Evolutionary conservation across 1,140 invertebrate species (phyloP).

Genomic region (Asobara japonica): DNA sequence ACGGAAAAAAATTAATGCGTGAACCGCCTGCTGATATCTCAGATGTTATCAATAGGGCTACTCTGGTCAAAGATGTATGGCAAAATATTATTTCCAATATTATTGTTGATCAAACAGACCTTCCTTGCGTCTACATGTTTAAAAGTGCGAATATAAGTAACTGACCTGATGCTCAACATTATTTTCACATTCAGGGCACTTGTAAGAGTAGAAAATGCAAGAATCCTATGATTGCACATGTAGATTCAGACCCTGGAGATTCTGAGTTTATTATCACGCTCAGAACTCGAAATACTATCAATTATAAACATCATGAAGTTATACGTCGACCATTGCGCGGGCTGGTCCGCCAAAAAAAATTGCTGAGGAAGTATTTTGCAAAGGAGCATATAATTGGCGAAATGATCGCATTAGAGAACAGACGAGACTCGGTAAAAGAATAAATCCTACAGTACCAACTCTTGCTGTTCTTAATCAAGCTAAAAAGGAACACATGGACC

Average conservation of each 20-base stretch:
- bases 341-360: background rate
- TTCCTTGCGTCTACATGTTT: background rate
- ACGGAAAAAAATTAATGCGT: background rate
- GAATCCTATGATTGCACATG: background rate
- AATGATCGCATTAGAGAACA: too few relatives aligned
- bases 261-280: background rate
- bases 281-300: background rate
- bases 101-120: background rate
- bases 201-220: background rate
- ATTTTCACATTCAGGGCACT: background rate
- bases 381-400: too few relatives aligned
- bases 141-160: background rate
- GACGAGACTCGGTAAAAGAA: too few relatives aligned
- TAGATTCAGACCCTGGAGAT: background rate
- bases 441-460: too few relatives aligned
- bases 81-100: background rate
- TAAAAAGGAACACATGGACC: background rate
- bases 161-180: background rate
- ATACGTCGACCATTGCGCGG: background rate
- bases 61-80: background rate
- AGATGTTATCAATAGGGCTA: background rate
- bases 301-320: background rate
- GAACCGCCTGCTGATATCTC: too few relatives aligned
- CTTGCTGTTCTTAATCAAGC: background rate
- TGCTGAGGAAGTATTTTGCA: background rate